Evolutionary conservation across 35 echinoderm and acorn worm genomes (phyloP).

Genomic region (Eucidaris tribuloides): DNA sequence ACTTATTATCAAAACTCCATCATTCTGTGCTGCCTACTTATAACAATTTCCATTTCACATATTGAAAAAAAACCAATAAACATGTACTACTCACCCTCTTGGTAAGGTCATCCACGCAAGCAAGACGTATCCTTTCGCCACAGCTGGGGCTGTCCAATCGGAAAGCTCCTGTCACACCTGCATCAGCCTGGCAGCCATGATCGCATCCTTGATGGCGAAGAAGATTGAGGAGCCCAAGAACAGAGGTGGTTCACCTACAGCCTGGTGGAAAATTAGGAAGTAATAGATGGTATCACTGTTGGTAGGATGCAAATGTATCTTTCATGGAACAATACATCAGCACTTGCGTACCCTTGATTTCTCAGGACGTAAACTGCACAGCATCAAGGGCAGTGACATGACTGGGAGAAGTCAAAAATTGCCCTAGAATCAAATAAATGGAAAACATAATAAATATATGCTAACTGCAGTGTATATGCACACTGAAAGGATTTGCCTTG

Average conservation of each 20-base stretch:
- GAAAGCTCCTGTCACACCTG: slow-evolving; percentile 37
- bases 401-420: background rate
- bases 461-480: background rate
- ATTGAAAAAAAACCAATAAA: background rate
- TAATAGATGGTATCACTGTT: background rate
- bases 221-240: slow-evolving; percentile 61
- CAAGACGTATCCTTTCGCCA: slow-evolving; percentile 72
- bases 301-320: too few species aligned
- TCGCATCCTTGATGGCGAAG: slow-evolving; percentile 90
- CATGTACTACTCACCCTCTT: slow-evolving; percentile 52
- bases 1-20: too few species aligned
- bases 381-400: background rate
- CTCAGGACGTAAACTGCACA: too few species aligned
- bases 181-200: slow-evolving; percentile 66
- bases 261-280: background rate
- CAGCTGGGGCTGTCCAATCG: slow-evolving; percentile 64
- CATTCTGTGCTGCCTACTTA: too few species aligned
- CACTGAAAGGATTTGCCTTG: too few species aligned
- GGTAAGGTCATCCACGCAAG: slow-evolving; percentile 65
- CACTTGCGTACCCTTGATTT: too few species aligned
- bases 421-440: too few species aligned
- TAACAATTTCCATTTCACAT: too few species aligned
- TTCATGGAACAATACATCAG: too few species aligned
- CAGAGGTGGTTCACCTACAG: slow-evolving; percentile 33
- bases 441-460: background rate